These are phyloP conservation scores for Thymelicus acteon DNA, from an alignment of 2,888 invertebrate species.

Conservation along the genomic window DNA sequence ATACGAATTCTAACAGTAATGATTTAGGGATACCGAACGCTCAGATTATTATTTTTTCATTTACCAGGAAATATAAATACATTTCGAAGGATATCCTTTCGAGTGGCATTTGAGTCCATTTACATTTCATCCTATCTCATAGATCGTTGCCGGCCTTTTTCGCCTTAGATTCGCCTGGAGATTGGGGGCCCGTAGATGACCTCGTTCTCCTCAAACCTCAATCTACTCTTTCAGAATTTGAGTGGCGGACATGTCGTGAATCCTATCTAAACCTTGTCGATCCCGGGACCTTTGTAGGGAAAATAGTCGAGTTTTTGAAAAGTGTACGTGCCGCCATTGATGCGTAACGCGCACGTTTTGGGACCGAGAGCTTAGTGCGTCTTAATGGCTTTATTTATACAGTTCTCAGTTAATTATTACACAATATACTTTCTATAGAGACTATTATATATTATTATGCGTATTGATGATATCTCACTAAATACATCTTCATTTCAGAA, in stretches of 20 bases:
- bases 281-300: constrained; percentile 30
- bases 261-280: constrained; percentile 35
- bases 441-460: too few species aligned
- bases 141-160: constrained; percentile 10
- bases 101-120: constrained; percentile 10
- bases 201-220: constrained; percentile 25
- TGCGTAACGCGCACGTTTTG: constrained; percentile 20
- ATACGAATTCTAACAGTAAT: not conserved
- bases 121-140: constrained; percentile 12
- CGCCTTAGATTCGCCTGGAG: constrained; percentile 10
- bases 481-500: too few species aligned
- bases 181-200: constrained; percentile 14
- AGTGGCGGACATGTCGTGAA: constrained; percentile 30
- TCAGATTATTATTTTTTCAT: not conserved
- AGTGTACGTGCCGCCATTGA: constrained; percentile 34
- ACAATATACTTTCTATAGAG: too few species aligned
- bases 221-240: constrained; percentile 31
- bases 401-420: too few species aligned
- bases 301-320: constrained; percentile 34
- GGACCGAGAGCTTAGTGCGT: constrained; percentile 7
- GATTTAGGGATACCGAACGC: not conserved
- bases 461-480: too few species aligned
- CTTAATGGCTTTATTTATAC: not conserved
- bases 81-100: not conserved
- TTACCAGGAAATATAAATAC: constrained; percentile 1